These are phyloP conservation scores for Xestia rhomboidea DNA, from an alignment of 2,888 invertebrate species.

Conservation along the genomic window DNA sequence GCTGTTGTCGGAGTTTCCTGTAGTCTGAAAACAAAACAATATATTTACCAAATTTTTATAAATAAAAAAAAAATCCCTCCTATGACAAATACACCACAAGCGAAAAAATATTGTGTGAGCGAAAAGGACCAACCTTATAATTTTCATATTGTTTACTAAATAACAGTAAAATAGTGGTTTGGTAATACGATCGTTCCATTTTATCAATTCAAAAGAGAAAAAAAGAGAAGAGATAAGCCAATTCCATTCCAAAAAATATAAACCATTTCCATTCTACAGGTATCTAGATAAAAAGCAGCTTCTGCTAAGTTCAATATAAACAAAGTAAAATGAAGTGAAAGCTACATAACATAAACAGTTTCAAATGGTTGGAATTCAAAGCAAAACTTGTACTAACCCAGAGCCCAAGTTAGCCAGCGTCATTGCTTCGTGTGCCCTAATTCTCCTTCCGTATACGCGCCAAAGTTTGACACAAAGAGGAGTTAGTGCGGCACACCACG, in stretches of 20 bases:
- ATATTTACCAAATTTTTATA: too few species aligned
- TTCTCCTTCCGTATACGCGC: slow-evolving; percentile 85
- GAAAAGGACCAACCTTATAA: background rate
- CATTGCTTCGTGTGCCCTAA: slow-evolving; percentile 82
- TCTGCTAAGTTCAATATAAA: background rate
- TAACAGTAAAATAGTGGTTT: background rate
- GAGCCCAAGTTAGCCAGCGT: slow-evolving; percentile 78
- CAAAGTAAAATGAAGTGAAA: slow-evolving; percentile 13
- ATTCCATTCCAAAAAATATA: background rate
- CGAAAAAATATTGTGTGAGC: background rate
- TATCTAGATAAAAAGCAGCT: background rate
- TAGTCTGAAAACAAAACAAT: slow-evolving; percentile 72
- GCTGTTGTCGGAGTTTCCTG: slow-evolving; percentile 87
- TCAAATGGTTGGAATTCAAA: slow-evolving; percentile 22
- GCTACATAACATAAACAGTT: slow-evolving; percentile 23
- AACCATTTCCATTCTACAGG: background rate
- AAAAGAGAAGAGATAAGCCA: background rate
- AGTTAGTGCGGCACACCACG: slow-evolving; percentile 91
- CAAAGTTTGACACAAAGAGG: slow-evolving; percentile 92
- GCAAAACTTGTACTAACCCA: slow-evolving; percentile 68
- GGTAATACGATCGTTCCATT: background rate
- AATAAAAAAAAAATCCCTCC: too few species aligned
- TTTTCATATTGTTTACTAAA: background rate
- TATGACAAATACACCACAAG: background rate
- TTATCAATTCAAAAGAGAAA: background rate